phyloP scores from a whole-genome alignment of 2,797 vertebrate species.

The Melanotaenia parkinsoni region DNA sequence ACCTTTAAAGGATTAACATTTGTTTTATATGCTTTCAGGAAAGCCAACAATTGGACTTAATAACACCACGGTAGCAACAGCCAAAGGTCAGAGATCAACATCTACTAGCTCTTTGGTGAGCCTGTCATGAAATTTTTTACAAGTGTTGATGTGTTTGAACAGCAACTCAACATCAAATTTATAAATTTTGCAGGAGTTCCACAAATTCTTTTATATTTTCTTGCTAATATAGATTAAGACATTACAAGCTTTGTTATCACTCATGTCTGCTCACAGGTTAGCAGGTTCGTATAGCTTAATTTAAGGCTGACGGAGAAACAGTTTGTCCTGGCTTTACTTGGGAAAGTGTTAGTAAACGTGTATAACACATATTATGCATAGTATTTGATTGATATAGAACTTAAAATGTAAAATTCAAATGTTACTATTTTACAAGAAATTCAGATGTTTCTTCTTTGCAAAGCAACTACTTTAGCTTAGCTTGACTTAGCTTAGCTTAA shows the following conservation, averaged over 20 bases:
- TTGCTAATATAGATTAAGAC: too few species aligned
- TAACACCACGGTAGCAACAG: slow-evolving; percentile 51
- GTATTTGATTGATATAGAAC: background rate
- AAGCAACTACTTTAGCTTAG: background rate
- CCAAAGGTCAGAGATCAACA: slow-evolving; percentile 74
- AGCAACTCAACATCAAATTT: background rate
- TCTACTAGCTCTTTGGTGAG: slow-evolving; percentile 78
- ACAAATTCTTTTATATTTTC: background rate
- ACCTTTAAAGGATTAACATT: background rate
- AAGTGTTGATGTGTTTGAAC: background rate
- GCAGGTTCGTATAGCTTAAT: background rate
- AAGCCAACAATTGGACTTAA: slow-evolving; percentile 76
- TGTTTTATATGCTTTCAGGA: slow-evolving; percentile 65
- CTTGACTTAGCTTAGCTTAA: background rate
- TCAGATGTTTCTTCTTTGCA: background rate
- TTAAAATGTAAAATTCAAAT: background rate
- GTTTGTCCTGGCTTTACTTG: too few species aligned
- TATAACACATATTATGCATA: background rate
- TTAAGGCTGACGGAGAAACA: background rate
- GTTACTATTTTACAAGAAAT: background rate
- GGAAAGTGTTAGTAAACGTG: background rate
- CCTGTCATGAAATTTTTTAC: background rate
- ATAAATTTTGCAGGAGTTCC: background rate
- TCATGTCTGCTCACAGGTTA: too few species aligned
- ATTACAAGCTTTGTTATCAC: too few species aligned